phyloP scores from a whole-genome alignment of 2,113 vertebrate genomes.

The Takifugu flavidus region DNA sequence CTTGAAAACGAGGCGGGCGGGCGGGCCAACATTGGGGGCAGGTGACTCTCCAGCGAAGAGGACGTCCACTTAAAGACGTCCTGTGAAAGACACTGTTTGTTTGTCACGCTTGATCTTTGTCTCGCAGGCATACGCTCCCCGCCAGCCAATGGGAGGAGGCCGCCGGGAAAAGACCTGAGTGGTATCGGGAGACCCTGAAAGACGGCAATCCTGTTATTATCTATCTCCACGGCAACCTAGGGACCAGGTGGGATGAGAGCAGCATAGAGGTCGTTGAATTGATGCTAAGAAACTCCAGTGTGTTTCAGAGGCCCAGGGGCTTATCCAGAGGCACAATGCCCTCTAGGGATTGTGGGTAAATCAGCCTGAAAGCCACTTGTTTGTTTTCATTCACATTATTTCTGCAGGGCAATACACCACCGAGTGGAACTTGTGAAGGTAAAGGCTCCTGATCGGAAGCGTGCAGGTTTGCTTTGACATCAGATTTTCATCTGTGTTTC shows the following conservation, averaged over 20 bases:
- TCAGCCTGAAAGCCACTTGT: constrained; percentile 19
- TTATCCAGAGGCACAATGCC: constrained; percentile 21
- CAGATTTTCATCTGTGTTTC: neutral
- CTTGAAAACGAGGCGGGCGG: neutral
- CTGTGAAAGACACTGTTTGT: constrained; percentile 1
- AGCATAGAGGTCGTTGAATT: constrained; percentile 36
- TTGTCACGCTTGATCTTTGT: constrained; percentile 18
- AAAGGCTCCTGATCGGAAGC: constrained; percentile 5
- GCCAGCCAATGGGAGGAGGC: constrained; percentile 76
- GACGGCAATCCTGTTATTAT: constrained; percentile 80
- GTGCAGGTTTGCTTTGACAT: neutral
- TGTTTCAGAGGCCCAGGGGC: constrained; percentile 29
- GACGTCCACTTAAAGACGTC: constrained; percentile 2
- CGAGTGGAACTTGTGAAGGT: constrained; percentile 82
- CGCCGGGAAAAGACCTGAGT: constrained; percentile 68
- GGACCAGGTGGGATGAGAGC: constrained; percentile 75
- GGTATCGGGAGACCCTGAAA: constrained; percentile 76
- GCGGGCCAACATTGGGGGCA: constrained; percentile 4
- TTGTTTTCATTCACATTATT: constrained; percentile 30
- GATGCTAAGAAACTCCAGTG: constrained; percentile 48
- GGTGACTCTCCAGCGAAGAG: constrained; percentile 19
- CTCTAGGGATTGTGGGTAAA: constrained; percentile 4
- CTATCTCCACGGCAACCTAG: constrained; percentile 85
- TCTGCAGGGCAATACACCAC: constrained; percentile 76
- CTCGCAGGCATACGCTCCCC: constrained; percentile 81